Evolutionary conservation across 2,113 vertebrate genomes (phyloP).

Genomic region (Herpetotheres cachinnans): DNA sequence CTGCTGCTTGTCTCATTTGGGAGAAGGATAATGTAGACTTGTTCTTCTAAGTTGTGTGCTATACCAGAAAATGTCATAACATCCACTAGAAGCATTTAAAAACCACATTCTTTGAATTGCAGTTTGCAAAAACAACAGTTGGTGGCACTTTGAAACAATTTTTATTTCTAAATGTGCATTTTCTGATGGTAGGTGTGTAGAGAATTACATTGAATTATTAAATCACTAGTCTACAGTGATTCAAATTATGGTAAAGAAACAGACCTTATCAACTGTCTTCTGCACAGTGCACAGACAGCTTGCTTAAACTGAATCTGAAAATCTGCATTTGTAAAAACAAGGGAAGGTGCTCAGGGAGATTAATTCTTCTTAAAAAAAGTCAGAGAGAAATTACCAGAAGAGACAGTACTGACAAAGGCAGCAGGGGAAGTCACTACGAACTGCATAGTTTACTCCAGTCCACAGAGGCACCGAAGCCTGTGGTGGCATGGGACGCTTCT

Average conservation of each 20-base stretch:
- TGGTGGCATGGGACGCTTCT: not conserved
- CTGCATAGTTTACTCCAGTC: not conserved
- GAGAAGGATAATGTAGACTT: not conserved
- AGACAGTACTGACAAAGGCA: not conserved
- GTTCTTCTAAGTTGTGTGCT: not conserved
- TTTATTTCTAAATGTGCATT: constrained; percentile 46
- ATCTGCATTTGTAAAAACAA: not conserved
- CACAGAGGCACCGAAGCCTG: not conserved
- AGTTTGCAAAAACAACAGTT: constrained; percentile 78
- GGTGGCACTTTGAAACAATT: constrained; percentile 79
- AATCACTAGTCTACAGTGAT: not conserved
- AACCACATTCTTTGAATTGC: constrained; percentile 54
- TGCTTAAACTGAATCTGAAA: not conserved
- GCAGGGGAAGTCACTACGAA: not conserved
- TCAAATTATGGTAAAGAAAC: not conserved
- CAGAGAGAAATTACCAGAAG: not conserved
- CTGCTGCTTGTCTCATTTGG: not conserved
- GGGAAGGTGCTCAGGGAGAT: not conserved
- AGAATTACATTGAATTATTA: constrained; percentile 23
- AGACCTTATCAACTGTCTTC: not conserved
- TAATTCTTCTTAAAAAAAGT: not conserved
- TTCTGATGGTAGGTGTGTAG: constrained; percentile 33
- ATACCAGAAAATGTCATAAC: not conserved
- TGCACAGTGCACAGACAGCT: not conserved
- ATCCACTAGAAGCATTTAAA: not conserved